Conservation (phyloP, 2,797 vertebrate species). For the Sebastes iracundus region DNA sequence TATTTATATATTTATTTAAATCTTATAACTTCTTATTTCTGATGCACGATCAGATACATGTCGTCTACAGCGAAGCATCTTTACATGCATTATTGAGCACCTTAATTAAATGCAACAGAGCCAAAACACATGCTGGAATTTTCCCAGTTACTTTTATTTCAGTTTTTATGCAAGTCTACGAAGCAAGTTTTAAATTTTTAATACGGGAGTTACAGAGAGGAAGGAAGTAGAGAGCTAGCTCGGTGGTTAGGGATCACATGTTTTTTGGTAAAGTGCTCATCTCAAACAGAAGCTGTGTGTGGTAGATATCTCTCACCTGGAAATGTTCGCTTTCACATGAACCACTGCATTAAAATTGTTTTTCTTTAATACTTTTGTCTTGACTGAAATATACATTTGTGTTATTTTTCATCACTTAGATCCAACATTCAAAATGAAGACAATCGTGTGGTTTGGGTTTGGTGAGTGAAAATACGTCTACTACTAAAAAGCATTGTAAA, state of each 20-base stretch:
- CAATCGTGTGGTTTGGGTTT: conserved; percentile 39
- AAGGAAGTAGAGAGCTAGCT: conserved; percentile 38
- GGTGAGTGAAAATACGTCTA: conserved; percentile 58
- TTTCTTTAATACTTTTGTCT: background rate
- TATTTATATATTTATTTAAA: no score
- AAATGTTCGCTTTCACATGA: background rate
- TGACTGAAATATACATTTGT: background rate
- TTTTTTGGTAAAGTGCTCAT: background rate
- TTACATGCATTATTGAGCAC: background rate
- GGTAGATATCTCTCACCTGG: background rate
- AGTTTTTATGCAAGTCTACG: background rate
- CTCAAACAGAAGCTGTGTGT: conserved; percentile 38
- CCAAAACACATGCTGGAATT: background rate
- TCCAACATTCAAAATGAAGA: conserved; percentile 50
- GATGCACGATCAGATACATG: background rate
- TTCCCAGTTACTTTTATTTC: background rate
- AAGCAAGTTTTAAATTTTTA: background rate
- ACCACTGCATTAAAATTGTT: background rate
- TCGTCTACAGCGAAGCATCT: background rate
- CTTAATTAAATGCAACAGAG: background rate
- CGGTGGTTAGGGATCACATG: conserved; percentile 50
- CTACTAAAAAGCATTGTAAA: background rate
- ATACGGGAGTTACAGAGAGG: background rate
- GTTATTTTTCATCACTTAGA: background rate
- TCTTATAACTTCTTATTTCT: background rate